Conservation (phyloP, 2,113 vertebrate genomes). For the Chiloscyllium plagiosum region DNA sequence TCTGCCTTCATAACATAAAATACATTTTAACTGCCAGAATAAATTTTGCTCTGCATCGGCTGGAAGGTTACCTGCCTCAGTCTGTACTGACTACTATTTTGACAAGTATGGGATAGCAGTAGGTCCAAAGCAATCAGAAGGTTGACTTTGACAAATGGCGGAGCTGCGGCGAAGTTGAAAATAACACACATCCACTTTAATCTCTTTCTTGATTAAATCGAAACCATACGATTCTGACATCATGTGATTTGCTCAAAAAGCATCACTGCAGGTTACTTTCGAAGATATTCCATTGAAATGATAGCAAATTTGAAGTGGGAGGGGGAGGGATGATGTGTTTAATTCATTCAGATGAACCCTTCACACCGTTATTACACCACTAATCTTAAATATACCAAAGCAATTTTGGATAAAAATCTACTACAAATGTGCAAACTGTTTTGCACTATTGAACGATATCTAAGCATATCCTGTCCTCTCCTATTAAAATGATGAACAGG, state of each 20-base stretch:
- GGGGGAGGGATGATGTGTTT: constrained; percentile 65
- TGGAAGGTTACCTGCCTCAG: constrained; percentile 73
- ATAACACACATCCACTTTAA: constrained; percentile 99
- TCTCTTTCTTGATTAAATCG: constrained; percentile 99
- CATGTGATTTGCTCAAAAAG: constrained; percentile 84
- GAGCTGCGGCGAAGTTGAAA: constrained; percentile 92
- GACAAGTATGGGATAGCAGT: constrained; percentile 93
- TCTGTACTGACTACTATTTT: constrained; percentile 82
- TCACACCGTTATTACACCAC: constrained; percentile 65
- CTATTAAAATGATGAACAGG: constrained; percentile 59
- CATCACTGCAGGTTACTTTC: constrained; percentile 75
- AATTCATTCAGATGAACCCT: constrained; percentile 76
- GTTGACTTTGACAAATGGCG: constrained; percentile 99
- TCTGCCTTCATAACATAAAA: neutral
- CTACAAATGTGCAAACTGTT: constrained; percentile 43
- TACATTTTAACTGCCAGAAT: neutral
- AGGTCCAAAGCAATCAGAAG: constrained; percentile 99
- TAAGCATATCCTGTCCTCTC: constrained; percentile 64
- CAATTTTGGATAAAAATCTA: constrained; percentile 35
- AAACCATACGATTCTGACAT: constrained; percentile 91
- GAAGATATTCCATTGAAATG: constrained; percentile 71
- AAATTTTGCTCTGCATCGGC: constrained; percentile 46
- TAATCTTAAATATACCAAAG: constrained; percentile 51
- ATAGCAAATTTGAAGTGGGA: constrained; percentile 59
- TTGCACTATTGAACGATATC: constrained; percentile 53